Evolutionary conservation across 1,140 invertebrate genomes (phyloP).

Genomic region (Eufriesea mexicana): DNA sequence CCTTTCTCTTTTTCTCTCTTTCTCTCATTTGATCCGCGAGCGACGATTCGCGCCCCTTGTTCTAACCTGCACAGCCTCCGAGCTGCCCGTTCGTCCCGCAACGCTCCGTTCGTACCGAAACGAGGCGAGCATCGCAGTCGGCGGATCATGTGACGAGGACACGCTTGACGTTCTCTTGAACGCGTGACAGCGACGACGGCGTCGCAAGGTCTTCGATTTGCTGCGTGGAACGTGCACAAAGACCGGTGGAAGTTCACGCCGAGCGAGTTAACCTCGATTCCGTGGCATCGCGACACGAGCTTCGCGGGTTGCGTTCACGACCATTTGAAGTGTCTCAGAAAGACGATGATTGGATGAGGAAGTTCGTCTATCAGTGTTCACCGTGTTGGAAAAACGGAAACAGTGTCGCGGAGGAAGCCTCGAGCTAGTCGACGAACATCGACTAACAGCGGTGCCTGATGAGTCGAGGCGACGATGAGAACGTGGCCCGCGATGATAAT

Average conservation of each 20-base stretch:
- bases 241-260: not conserved
- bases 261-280: constrained; percentile 35
- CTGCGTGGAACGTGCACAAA: constrained; percentile 25
- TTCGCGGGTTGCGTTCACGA: no score
- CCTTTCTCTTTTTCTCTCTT: constrained; percentile 32
- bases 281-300: not conserved
- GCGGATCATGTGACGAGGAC: constrained; percentile 49
- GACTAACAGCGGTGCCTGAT: no score
- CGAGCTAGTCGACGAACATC: no score
- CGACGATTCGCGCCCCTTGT: constrained; percentile 30
- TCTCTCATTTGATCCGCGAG: constrained; percentile 29
- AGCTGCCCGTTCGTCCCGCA: not conserved
- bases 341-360: no score
- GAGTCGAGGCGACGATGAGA: not conserved
- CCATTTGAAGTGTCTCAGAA: no score
- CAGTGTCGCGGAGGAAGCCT: no score
- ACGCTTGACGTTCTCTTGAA: constrained; percentile 25
- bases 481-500: not conserved
- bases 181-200: constrained; percentile 43
- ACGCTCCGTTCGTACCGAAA: no score
- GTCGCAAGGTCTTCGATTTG: constrained; percentile 25
- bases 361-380: no score
- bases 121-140: constrained; percentile 18
- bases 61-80: constrained; percentile 29
- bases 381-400: no score